Percentiles rank a stretch among this genome's conserved stretches.
phyloP scores from a whole-genome alignment of 2,888 invertebrate genomes.

The Eupithecia abbreviata region DNA sequence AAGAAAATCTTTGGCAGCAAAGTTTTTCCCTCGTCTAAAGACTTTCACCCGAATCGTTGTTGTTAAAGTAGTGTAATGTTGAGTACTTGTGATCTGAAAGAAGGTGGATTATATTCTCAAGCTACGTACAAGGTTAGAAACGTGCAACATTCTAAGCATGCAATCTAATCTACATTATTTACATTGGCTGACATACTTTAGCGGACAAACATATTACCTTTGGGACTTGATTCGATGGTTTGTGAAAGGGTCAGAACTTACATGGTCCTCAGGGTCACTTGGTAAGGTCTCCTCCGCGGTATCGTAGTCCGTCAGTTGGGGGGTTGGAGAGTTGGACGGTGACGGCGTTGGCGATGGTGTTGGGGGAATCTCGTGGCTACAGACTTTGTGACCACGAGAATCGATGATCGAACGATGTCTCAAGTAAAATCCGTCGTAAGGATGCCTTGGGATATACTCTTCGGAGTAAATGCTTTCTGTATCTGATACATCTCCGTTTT shows the following conservation, averaged over 20 bases:
- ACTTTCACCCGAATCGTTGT: background rate
- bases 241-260: constrained; percentile 57
- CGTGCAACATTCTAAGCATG: constrained; percentile 55
- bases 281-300: constrained; percentile 51
- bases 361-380: constrained; percentile 74
- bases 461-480: constrained; percentile 64
- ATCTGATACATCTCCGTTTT: constrained; percentile 65
- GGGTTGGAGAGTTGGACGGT: constrained; percentile 59
- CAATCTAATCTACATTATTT: constrained; percentile 53
- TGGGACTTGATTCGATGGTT: constrained; percentile 17
- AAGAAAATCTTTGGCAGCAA: background rate
- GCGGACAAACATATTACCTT: constrained; percentile 31
- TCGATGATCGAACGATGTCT: constrained; percentile 73
- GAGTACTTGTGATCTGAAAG: constrained; percentile 16
- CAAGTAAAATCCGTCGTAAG: constrained; percentile 79
- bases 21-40: constrained; percentile 7
- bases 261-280: constrained; percentile 62
- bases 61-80: background rate
- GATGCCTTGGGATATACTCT: constrained; percentile 74
- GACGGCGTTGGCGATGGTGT: constrained; percentile 61
- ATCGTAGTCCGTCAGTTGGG: constrained; percentile 47
- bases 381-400: constrained; percentile 71
- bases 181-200: constrained; percentile 42
- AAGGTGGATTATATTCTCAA: constrained; percentile 13
- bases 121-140: constrained; percentile 18